Percentiles rank a stretch among this genome's conserved stretches.
Conservation (phyloP, 2,888 invertebrate genomes). For the Tetrapedia diversipes region DNA sequence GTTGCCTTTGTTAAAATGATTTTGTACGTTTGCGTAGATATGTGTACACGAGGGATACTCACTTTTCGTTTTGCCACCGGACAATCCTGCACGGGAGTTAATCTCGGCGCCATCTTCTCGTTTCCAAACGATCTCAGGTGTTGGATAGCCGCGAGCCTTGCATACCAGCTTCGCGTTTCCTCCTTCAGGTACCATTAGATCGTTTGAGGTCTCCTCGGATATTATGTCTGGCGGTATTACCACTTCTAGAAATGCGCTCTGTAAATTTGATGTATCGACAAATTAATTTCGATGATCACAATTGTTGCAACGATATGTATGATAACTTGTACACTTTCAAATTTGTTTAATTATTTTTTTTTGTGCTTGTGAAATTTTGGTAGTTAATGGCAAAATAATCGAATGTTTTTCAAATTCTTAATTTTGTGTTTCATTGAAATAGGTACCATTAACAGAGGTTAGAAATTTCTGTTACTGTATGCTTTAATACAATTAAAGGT, state of each 20-base stretch:
- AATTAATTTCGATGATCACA: too few species aligned
- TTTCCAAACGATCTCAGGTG: constrained; percentile 93
- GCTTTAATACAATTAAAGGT: too few species aligned
- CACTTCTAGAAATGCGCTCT: constrained; percentile 95
- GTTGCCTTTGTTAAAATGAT: not conserved
- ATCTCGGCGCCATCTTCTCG: constrained; percentile 94
- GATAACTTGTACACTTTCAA: too few species aligned
- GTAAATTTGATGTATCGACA: constrained; percentile 51
- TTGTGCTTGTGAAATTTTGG: too few species aligned
- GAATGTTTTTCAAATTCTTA: too few species aligned
- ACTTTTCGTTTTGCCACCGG: constrained; percentile 90
- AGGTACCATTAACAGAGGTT: not conserved
- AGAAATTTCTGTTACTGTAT: too few species aligned
- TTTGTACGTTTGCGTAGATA: too few species aligned
- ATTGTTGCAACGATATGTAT: too few species aligned
- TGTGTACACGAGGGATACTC: too few species aligned
- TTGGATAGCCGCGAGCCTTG: constrained; percentile 92
- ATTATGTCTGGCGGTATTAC: constrained; percentile 96
- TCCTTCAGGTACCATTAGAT: constrained; percentile 97
- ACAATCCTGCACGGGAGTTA: constrained; percentile 89
- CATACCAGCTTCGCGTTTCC: constrained; percentile 94
- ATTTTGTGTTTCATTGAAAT: too few species aligned
- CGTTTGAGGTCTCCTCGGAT: constrained; percentile 95
- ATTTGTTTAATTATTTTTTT: too few species aligned
- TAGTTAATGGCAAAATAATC: too few species aligned